A percentile compares a stretch with the other conserved stretches of the same genome.
Evolutionary conservation across 2,888 invertebrate species (phyloP).

Genomic region (Leptinotarsa peninsularis): DNA sequence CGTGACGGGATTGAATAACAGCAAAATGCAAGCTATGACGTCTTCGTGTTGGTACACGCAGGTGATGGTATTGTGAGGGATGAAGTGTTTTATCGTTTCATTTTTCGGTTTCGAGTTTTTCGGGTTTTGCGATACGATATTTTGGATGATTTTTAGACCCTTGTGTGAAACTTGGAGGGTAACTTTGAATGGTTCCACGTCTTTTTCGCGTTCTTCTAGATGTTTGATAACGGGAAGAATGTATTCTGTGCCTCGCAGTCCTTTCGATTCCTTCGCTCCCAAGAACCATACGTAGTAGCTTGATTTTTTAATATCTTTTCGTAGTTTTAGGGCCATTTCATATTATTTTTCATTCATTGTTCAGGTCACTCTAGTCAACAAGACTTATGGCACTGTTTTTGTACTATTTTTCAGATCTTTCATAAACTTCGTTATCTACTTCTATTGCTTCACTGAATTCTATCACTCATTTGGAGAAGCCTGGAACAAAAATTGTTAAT

Average conservation of each 20-base stretch:
- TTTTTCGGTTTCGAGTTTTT: constrained; percentile 64
- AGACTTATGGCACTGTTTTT: constrained; percentile 37
- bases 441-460: neutral
- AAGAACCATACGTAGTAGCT: constrained; percentile 95
- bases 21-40: constrained; percentile 91
- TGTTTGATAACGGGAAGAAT: constrained; percentile 87
- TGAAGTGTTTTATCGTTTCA: constrained; percentile 90
- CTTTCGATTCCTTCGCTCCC: constrained; percentile 94
- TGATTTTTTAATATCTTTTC: constrained; percentile 91
- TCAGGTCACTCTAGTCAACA: constrained; percentile 3
- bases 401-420: neutral
- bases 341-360: constrained; percentile 57
- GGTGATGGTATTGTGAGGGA: constrained; percentile 93
- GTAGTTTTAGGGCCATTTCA: constrained; percentile 80
- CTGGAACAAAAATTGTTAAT: neutral
- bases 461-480: neutral
- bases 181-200: constrained; percentile 90
- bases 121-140: constrained; percentile 61
- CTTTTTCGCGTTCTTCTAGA: constrained; percentile 85
- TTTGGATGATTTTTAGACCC: constrained; percentile 94
- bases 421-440: neutral
- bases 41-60: constrained; percentile 92
- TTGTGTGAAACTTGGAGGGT: constrained; percentile 92
- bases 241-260: constrained; percentile 85
- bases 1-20: constrained; percentile 94